Evolutionary conservation across 1,140 invertebrate species (phyloP), one percentile per base, ranked within the genome.

Genomic region (Trichomalopsis sarcophagae): DNA sequence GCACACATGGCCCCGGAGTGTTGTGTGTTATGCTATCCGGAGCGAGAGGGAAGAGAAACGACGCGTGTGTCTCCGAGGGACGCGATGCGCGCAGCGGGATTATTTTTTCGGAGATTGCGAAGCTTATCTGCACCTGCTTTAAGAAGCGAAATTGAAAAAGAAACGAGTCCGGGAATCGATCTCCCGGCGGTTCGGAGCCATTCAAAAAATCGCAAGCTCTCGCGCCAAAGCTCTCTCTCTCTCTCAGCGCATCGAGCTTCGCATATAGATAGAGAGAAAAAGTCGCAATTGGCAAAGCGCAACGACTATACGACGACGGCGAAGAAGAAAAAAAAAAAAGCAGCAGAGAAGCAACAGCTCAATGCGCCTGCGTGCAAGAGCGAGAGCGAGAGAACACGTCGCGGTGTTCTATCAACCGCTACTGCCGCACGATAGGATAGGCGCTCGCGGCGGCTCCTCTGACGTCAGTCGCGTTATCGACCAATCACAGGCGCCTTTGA

Each of bases 391-490:
- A 36, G 33, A 27, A 23, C 55, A 62, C 73, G 81, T 77, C 78
- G 68, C 66, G 27, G 68, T 62, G 78, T 30, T 27, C 68, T 27
- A 27, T 27, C 68, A 33, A 33, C 68, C 30, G 68, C 68, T 71
- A 17, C 68, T 14, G 68, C 74, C 23, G 84, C 62, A 47, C 74
- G 68, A 87, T 87, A 83, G 86, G 84, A 33, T 36, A 77, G 68
- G 69, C 77, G 23, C 81, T 81, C 73, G 90, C 89, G 87, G 87
- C 33, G 75, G 66, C 17, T 14, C 50, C 62, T 50, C 86, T 92
- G 91, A 92, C 92, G 92, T 91, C 87, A 91, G 84, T 87, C 27
- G 82, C 33, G 17, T 82, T 87, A 88, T 89, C 87, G 87, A 88
- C 91, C 91, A 92, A 92, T 92, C 88, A 87, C 84, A 33, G 27